Base-by-base conservation (phyloP, 2,113 vertebrate species). In the Siniperca chuatsi region DNA sequence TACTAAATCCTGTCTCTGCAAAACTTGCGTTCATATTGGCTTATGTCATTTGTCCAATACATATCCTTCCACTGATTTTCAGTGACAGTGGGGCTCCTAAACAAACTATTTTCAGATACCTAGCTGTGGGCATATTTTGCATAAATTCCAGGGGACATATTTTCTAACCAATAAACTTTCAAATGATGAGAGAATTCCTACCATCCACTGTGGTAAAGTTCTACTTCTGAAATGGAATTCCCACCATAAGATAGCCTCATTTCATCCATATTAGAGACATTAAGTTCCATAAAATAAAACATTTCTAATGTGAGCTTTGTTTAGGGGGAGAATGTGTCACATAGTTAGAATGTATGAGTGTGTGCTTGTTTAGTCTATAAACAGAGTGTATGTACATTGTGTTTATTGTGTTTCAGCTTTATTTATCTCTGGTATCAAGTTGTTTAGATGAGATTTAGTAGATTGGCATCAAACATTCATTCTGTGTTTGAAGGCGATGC, bases 391-490 rank as follows among this genome's bases (percentile, higher is more conserved):
- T 37, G 33, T 25, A 40, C 15, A 60, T 5, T n/a, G 13, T 64
- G 33, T 44, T 75, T 75, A 64, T n/a, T 73, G 23, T 57, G n/a
- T 33, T n/a, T 69, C 25, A 11, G n/a, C 11, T 42, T 4, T 23
- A 9, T 52, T 87, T 71, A 87, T 87, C 68, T 73, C 8, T 29
- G 11, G 8, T 50, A 81, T 81, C 50, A 50, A 76, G 60, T 42
- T 83, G 64, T 80, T 87, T 73, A 66, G 52, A 48, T 37, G 60
- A 66, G 42, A 9, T 83, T 57, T 66, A 61, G 54, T 13, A 71
- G 85, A 83, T 77, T 72, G 60, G 8, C 71, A 72, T 79, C 65
- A 83, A 35, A 69, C 2, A 2, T 37, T 74, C 3, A 48, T 25
- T 44, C 13, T 35, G 55, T 78, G 29, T 81, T 66, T 74, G 80